phyloP scores from a whole-genome alignment of 1,140 invertebrate species.

The Orius laevigatus region DNA sequence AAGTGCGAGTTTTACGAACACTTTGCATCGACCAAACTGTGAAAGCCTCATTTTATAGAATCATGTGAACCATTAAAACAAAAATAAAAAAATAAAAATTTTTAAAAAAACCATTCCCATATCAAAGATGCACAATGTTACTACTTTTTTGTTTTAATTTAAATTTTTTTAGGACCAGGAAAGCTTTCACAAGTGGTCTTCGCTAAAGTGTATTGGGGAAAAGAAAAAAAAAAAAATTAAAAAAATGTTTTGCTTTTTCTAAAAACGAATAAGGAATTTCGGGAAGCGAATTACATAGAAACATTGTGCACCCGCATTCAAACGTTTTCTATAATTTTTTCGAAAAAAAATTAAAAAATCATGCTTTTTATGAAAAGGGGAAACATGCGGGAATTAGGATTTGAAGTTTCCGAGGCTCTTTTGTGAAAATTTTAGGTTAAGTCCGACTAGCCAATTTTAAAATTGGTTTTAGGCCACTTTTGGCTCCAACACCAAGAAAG shows the following conservation, averaged over 20 bases:
- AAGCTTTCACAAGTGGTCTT: constrained; percentile 18
- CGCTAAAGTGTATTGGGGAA: constrained; percentile 14
- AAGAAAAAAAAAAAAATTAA: constrained; percentile 9
- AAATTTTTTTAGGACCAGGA: constrained; percentile 4
- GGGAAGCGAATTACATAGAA: constrained; percentile 9
- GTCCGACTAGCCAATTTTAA: too few species aligned
- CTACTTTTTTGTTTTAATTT: neutral
- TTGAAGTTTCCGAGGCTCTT: too few species aligned
- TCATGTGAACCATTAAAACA: constrained; percentile 8
- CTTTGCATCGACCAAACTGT: constrained; percentile 12
- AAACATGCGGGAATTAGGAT: too few species aligned
- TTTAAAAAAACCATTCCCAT: neutral
- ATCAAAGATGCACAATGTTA: constrained; percentile 18
- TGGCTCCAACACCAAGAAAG: too few species aligned
- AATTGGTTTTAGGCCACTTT: too few species aligned
- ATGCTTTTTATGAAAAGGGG: too few species aligned
- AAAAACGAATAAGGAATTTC: neutral
- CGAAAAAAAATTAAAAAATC: neutral
- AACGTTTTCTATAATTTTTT: constrained; percentile 6
- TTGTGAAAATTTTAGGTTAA: too few species aligned
- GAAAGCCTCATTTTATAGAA: constrained; percentile 11
- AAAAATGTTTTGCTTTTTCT: constrained; percentile 6
- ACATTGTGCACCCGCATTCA: constrained; percentile 18
- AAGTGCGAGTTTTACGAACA: neutral
- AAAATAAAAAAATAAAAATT: constrained; percentile 4